Evolutionary conservation across 2,888 invertebrate genomes (phyloP).

Genomic region (Dryocosmus kuriphilus): DNA sequence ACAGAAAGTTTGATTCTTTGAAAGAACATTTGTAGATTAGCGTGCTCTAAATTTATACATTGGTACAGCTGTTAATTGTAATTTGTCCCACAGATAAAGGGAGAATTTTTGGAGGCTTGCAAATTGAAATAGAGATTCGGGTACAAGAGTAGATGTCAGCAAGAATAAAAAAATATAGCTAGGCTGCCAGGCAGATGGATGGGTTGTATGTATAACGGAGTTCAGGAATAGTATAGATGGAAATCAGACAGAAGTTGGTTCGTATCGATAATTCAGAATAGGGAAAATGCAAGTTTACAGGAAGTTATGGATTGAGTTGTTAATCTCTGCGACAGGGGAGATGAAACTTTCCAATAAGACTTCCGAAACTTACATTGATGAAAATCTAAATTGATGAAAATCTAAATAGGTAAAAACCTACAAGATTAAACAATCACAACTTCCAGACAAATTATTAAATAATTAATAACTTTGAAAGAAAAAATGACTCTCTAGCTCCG

Average conservation of each 20-base stretch:
- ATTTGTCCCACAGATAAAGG: background rate
- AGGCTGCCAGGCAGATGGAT: background rate
- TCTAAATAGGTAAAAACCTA: background rate
- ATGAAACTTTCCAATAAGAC: slow-evolving; percentile 7
- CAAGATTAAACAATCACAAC: no score
- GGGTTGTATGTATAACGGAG: slow-evolving; percentile 8
- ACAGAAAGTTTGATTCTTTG: background rate
- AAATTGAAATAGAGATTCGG: background rate
- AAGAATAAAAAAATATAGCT: slow-evolving; percentile 15
- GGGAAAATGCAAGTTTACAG: slow-evolving; percentile 16
- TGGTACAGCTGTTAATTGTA: no score
- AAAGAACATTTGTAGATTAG: background rate
- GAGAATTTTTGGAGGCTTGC: background rate
- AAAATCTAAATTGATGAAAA: background rate
- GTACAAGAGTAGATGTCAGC: background rate
- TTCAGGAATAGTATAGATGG: slow-evolving; percentile 6
- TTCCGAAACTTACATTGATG: background rate
- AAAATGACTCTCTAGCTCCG: no score
- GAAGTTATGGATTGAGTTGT: slow-evolving; percentile 22
- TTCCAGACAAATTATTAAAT: no score
- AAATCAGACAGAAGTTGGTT: background rate
- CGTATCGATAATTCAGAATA: slow-evolving; percentile 8
- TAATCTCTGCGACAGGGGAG: background rate
- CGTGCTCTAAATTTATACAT: background rate
- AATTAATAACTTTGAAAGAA: no score